phyloP scores from a whole-genome alignment of 1,140 invertebrate species.

The Archegozetes longisetosus region DNA sequence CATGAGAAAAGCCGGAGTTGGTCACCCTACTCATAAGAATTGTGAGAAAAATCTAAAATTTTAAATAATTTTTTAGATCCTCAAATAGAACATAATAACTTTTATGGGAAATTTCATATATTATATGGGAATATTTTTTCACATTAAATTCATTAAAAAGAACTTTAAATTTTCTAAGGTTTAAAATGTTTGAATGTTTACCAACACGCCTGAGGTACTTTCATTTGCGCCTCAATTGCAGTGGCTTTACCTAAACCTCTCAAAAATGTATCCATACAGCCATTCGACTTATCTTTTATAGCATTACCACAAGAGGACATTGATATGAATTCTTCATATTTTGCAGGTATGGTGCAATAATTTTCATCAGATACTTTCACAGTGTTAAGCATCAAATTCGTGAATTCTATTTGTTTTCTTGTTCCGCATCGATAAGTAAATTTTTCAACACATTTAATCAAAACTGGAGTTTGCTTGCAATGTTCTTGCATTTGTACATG shows the following conservation, averaged over 20 bases:
- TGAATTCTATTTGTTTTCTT: not conserved
- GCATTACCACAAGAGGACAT: constrained; percentile 1
- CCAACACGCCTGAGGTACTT: constrained; percentile 8
- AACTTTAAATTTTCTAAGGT: too few species aligned
- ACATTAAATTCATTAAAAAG: too few species aligned
- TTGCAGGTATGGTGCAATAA: not conserved
- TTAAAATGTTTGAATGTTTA: too few species aligned
- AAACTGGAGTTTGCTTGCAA: not conserved
- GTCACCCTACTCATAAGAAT: too few species aligned
- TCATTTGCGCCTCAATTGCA: not conserved
- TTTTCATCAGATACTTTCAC: not conserved
- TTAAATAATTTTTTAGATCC: too few species aligned
- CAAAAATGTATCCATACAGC: constrained; percentile 8
- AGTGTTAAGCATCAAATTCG: constrained; percentile 12
- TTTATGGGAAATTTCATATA: too few species aligned
- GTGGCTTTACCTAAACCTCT: not conserved
- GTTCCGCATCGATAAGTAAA: not conserved
- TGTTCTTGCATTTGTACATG: not conserved
- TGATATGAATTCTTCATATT: not conserved
- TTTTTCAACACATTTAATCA: constrained; percentile 4
- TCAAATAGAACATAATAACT: too few species aligned
- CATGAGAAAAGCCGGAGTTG: too few species aligned
- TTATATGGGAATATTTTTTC: too few species aligned
- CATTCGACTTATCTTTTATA: not conserved
- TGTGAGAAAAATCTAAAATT: too few species aligned